Percentiles rank a stretch among this genome's conserved stretches.
phyloP scores from a whole-genome alignment of 2,888 invertebrate species.

The Phanerotoma sp. region DNA sequence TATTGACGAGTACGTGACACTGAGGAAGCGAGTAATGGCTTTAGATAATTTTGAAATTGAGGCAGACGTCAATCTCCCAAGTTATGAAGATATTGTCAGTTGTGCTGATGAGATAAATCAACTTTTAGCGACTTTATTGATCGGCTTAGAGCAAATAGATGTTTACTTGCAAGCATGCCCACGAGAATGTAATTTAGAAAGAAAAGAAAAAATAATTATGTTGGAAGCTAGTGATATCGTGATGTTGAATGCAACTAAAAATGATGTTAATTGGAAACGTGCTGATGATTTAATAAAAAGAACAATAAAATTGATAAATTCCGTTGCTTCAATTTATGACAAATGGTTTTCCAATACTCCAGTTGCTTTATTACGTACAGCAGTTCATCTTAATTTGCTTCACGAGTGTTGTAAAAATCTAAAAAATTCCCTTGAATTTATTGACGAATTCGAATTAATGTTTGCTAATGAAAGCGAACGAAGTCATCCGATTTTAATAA shows the following conservation, averaged over 20 bases:
- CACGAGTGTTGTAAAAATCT: conserved; percentile 34
- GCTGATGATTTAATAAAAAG: conserved; percentile 38
- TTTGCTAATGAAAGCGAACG: conserved; percentile 32
- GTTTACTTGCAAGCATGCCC: conserved; percentile 69
- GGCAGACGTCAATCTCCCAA: conserved; percentile 47
- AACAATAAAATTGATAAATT: conserved; percentile 32
- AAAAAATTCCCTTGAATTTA: conserved; percentile 26
- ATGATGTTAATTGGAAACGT: conserved; percentile 41
- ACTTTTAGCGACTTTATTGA: conserved; percentile 59
- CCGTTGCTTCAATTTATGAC: conserved; percentile 34
- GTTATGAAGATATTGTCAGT: conserved; percentile 53
- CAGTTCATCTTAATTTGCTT: conserved; percentile 39
- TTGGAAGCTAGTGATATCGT: conserved; percentile 36
- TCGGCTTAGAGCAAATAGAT: conserved; percentile 69
- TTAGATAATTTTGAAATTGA: conserved; percentile 40
- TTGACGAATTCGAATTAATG: conserved; percentile 30
- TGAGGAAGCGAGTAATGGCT: conserved; percentile 41
- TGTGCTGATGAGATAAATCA: conserved; percentile 58
- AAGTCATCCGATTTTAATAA: conserved; percentile 47
- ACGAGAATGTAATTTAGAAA: conserved; percentile 42
- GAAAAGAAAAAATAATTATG: conserved; percentile 37
- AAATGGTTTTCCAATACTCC: conserved; percentile 20
- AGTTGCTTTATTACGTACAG: conserved; percentile 34
- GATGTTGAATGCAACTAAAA: conserved; percentile 42
- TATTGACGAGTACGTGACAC: conserved; percentile 42